Evolutionary conservation across 2,797 vertebrate species (phyloP).

Genomic region (Micrastur ruficollis): DNA sequence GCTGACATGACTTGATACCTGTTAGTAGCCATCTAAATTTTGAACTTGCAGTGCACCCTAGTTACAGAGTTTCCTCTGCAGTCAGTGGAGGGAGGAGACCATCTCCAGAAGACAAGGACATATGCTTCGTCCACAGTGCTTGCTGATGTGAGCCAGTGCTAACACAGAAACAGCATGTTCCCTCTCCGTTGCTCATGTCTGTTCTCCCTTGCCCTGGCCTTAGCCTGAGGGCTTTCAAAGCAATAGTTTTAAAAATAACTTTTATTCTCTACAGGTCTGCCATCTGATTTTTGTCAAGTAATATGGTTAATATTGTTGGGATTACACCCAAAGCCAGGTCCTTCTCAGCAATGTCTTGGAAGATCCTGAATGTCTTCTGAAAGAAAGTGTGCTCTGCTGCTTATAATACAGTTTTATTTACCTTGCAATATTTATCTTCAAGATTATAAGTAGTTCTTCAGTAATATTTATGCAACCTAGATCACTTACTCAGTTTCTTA

Average conservation of each 20-base stretch:
- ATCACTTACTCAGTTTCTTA: background rate
- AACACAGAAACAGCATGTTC: accelerated
- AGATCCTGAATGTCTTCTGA: background rate
- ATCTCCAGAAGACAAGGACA: background rate
- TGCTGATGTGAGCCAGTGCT: background rate
- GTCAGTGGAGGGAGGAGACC: background rate
- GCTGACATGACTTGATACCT: background rate
- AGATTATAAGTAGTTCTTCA: background rate
- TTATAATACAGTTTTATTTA: background rate
- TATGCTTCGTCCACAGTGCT: accelerated
- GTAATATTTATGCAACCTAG: background rate
- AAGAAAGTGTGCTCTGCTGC: background rate
- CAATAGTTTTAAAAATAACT: background rate
- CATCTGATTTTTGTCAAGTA: background rate
- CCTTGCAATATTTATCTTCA: background rate
- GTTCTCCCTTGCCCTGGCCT: background rate
- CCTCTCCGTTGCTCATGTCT: accelerated
- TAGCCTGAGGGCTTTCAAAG: background rate
- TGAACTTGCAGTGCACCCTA: background rate
- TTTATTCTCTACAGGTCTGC: background rate
- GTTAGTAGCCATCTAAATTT: no score
- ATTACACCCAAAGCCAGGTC: background rate
- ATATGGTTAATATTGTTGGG: background rate
- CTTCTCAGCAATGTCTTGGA: background rate
- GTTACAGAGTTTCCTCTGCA: background rate